A percentile compares a stretch with the other conserved stretches of the same genome.
These are phyloP conservation scores for Leptinotarsa rubiginosa DNA, from an alignment of 2,888 invertebrate genomes.

Conservation along the genomic window DNA sequence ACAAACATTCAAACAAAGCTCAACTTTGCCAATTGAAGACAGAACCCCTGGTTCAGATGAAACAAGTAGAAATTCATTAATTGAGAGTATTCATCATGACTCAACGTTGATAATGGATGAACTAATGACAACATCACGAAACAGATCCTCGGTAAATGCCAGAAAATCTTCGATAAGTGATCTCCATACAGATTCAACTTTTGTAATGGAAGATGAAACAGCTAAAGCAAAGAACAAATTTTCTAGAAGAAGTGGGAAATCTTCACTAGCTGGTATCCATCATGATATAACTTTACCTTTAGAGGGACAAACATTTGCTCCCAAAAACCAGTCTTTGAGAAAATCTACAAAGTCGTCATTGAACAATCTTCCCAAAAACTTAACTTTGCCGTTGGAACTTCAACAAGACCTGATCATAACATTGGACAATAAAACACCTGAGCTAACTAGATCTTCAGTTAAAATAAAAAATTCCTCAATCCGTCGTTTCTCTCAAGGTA, in stretches of 20 bases:
- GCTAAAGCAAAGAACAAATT: not conserved
- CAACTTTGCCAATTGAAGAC: no score
- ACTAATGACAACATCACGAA: not conserved
- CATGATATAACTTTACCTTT: not conserved
- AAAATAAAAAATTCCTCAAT: not conserved
- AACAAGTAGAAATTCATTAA: not conserved
- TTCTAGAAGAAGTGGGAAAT: not conserved
- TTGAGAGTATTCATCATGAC: no score
- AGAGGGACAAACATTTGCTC: not conserved
- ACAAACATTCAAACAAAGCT: not conserved
- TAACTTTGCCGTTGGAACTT: not conserved
- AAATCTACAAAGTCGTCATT: not conserved
- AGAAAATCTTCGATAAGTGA: constrained; percentile 1
- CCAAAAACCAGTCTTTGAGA: not conserved
- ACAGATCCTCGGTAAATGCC: constrained; percentile 2
- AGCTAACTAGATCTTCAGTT: not conserved
- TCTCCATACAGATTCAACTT: constrained; percentile 10
- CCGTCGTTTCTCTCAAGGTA: not conserved
- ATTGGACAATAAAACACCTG: constrained; percentile 3
- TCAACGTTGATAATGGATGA: no score
- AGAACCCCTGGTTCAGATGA: no score
- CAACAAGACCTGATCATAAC: not conserved
- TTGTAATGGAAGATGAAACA: constrained; percentile 1
- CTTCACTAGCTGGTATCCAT: not conserved
- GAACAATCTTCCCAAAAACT: not conserved